Conservation (phyloP, 2,888 invertebrate genomes). For the Cephus rjabovi region DNA sequence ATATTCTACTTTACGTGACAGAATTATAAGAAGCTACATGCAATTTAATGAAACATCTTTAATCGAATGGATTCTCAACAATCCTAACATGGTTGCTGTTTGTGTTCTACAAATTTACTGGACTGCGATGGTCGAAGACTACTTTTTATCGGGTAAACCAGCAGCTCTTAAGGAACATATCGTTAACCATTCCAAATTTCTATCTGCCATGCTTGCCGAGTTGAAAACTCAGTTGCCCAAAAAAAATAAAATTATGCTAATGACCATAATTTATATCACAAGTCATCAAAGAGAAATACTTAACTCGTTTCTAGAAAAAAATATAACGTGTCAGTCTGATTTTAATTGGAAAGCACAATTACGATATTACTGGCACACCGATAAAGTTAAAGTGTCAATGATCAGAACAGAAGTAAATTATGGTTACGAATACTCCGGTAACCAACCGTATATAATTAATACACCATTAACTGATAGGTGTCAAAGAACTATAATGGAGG, state of each 20-base stretch:
- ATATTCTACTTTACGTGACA: conserved; percentile 62
- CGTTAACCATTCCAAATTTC: conserved; percentile 66
- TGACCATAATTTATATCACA: conserved; percentile 69
- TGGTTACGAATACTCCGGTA: conserved; percentile 74
- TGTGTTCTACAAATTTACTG: conserved; percentile 75
- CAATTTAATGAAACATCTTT: conserved; percentile 54
- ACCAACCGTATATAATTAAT: conserved; percentile 63
- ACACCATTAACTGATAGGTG: conserved; percentile 69
- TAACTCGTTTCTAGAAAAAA: conserved; percentile 59
- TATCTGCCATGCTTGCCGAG: conserved; percentile 70
- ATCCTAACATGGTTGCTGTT: conserved; percentile 76
- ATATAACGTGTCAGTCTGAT: conserved; percentile 66
- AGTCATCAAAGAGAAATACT: conserved; percentile 71
- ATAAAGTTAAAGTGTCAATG: conserved; percentile 65
- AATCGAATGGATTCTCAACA: conserved; percentile 71
- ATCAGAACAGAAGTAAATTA: conserved; percentile 70
- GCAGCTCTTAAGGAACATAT: conserved; percentile 67
- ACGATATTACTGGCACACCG: conserved; percentile 70
- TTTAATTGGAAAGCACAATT: conserved; percentile 74
- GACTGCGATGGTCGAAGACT: conserved; percentile 74
- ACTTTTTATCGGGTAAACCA: conserved; percentile 59
- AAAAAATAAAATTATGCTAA: conserved; percentile 68
- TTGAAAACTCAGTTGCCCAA: conserved; percentile 72
- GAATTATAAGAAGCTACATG: conserved; percentile 52
- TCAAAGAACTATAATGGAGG: conserved; percentile 72